Percentiles rank a stretch among this genome's conserved stretches.
Evolutionary conservation across 1,140 invertebrate genomes (phyloP).

Genomic region (Temnothorax curvispinosus): DNA sequence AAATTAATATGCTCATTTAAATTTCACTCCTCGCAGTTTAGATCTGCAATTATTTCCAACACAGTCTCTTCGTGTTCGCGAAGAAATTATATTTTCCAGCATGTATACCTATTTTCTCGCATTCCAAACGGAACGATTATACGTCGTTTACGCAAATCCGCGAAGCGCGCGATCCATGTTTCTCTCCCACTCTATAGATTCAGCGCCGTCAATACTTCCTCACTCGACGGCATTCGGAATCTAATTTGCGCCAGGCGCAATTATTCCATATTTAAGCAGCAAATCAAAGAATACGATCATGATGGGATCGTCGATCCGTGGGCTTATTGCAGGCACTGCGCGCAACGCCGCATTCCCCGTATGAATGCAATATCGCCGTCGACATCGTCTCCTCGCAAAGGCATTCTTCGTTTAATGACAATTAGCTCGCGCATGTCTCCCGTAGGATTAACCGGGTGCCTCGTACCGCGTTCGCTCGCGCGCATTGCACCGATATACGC

Average conservation of each 20-base stretch:
- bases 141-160: slow-evolving; percentile 10
- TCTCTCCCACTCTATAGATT: neutral
- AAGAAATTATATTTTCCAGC: slow-evolving; percentile 1
- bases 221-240: slow-evolving; percentile 20
- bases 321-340: slow-evolving; percentile 34
- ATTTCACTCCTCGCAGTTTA: neutral
- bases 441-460: slow-evolving; percentile 34
- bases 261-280: slow-evolving; percentile 42
- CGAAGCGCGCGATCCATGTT: neutral
- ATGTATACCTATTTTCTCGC: neutral
- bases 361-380: slow-evolving; percentile 49
- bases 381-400: slow-evolving; percentile 29
- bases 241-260: slow-evolving; percentile 40
- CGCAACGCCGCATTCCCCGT: slow-evolving; percentile 35
- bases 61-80: neutral
- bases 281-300: slow-evolving; percentile 48
- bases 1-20: neutral
- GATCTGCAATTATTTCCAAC: neutral
- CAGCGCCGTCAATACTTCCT: neutral
- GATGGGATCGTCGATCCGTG: slow-evolving; percentile 13
- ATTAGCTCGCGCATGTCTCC: slow-evolving; percentile 51
- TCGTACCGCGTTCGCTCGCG: neutral
- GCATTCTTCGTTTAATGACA: slow-evolving; percentile 55
- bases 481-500: neutral
- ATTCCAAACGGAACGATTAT: neutral